Evolutionary conservation across 2,113 vertebrate species (phyloP).

Genomic region (Otocyon megalotis): DNA sequence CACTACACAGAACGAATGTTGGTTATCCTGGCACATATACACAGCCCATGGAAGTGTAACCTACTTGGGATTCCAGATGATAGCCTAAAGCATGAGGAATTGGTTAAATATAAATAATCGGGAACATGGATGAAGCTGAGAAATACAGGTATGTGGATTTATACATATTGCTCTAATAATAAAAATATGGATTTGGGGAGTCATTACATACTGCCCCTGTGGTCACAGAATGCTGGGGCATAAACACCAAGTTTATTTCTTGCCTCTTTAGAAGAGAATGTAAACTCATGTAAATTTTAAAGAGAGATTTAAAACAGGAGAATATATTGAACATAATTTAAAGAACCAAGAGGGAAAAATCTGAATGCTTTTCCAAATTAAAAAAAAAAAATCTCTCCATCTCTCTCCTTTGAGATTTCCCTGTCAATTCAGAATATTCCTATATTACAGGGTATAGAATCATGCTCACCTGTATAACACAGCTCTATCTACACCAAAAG

Average conservation of each 20-base stretch:
- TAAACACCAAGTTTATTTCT: slow-evolving; percentile 4
- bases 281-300: not conserved
- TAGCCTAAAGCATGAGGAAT: not conserved
- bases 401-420: not conserved
- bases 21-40: not conserved
- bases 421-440: slow-evolving; percentile 7
- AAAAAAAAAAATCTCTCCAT: not conserved
- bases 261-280: not conserved
- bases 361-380: slow-evolving; percentile 24
- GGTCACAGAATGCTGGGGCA: not conserved
- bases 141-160: not conserved
- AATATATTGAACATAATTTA: not conserved
- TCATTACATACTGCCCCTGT: not conserved
- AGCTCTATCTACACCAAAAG: slow-evolving; percentile 96
- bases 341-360: slow-evolving; percentile 30
- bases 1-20: no score
- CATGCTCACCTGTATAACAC: slow-evolving; percentile 94
- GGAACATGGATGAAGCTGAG: not conserved
- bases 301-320: not conserved
- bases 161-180: not conserved
- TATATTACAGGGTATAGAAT: not conserved
- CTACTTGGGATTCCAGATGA: not conserved
- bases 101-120: not conserved
- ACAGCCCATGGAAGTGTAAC: not conserved
- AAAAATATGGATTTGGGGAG: not conserved